Conservation (phyloP, 2,113 vertebrate species). For the Oncorhynchus mykiss region DNA sequence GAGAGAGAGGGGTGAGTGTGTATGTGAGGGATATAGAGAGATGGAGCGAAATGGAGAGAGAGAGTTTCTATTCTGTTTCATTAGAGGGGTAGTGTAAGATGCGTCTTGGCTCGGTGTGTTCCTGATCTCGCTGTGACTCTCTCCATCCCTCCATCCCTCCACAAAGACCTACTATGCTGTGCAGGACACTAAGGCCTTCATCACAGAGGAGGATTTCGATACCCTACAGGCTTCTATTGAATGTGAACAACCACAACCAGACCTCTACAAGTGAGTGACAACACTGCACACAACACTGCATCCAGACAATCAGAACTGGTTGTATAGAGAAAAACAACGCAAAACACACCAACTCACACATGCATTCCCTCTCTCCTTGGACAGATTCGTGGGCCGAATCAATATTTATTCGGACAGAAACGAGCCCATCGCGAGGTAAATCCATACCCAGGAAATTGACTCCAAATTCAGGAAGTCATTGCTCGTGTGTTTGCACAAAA, state of each 20-base stretch:
- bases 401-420: conserved; percentile 87
- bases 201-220: conserved; percentile 83
- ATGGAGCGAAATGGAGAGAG: neutral
- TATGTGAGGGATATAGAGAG: neutral
- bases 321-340: too few relatives aligned
- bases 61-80: neutral
- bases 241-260: conserved; percentile 97
- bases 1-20: neutral
- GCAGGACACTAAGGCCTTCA: conserved; percentile 95
- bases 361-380: conserved; percentile 1
- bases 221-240: conserved; percentile 90
- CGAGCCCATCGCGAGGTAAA: conserved; percentile 89
- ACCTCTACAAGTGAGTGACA: conserved; percentile 92
- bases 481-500: too few relatives aligned
- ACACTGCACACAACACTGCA: neutral
- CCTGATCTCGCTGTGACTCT: conserved; percentile 9
- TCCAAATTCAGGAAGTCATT: conserved; percentile 22
- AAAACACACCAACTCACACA: neutral
- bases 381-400: conserved; percentile 93
- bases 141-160: neutral
- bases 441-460: conserved; percentile 31
- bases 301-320: too few relatives aligned
- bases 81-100: neutral
- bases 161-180: conserved; percentile 91
- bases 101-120: neutral